phyloP scores from a whole-genome alignment of 2,888 invertebrate species.

The Apotomis capreana region DNA sequence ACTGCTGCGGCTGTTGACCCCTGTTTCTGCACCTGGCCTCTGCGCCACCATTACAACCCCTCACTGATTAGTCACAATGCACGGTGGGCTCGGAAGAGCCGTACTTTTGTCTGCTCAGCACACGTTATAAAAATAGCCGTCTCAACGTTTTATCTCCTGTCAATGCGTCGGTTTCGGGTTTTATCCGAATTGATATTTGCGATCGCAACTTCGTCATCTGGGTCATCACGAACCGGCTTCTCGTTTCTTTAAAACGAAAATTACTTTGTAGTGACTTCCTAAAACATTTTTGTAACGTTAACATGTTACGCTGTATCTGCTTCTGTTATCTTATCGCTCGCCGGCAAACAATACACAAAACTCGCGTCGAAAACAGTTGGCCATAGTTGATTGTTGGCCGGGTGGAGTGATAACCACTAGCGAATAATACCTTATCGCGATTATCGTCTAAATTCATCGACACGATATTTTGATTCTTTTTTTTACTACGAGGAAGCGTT shows the following conservation, averaged over 20 bases:
- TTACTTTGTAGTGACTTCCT: not conserved
- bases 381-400: conserved; percentile 40
- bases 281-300: conserved; percentile 9
- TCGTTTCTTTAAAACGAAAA: not conserved
- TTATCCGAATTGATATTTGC: conserved; percentile 42
- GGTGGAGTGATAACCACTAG: conserved; percentile 36
- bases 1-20: conserved; percentile 62
- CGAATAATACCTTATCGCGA: conserved; percentile 14
- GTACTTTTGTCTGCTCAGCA: conserved; percentile 54
- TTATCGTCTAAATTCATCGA: not conserved
- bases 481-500: not conserved
- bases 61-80: conserved; percentile 36
- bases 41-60: conserved; percentile 49
- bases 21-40: conserved; percentile 57
- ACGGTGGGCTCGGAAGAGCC: conserved; percentile 36
- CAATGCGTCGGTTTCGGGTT: conserved; percentile 49
- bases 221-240: not conserved
- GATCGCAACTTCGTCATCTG: too few species aligned
- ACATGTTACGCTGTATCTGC: conserved; percentile 12
- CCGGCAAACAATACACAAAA: conserved; percentile 34
- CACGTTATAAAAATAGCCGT: conserved; percentile 60
- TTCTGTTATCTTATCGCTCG: conserved; percentile 50
- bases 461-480: not conserved
- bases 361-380: conserved; percentile 42
- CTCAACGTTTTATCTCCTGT: conserved; percentile 57